Base-by-base conservation (phyloP, 2,888 invertebrate species). In the Lochmaea capreae region DNA sequence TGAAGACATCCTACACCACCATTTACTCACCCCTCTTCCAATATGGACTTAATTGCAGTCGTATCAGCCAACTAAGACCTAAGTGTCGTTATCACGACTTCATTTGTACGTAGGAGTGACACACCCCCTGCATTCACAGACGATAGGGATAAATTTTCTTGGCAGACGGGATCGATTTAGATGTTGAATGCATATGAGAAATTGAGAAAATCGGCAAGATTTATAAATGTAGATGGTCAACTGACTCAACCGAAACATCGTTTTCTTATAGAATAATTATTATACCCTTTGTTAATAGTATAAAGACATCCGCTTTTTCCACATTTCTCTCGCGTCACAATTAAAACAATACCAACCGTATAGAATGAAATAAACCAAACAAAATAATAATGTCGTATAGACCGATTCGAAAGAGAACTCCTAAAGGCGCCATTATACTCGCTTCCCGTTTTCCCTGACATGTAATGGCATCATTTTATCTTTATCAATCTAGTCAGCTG, bases 401-500 rank as follows among this genome's bases (percentile, higher is more conserved):
- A 33, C 59, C 59, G 59, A 59, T 59, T 59, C 59, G 67, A 67
- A 67, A 59, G 42, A 67, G 33, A 39, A 67, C 42, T 67, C 67
- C 67, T 67, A 5, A 42, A 58, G 46, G 59, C 58, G 67, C 59
- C 46, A 67, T 67, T 67, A 67, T 43, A 39, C 43, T 67, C 57
- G 43, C 46, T 67, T 67, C 46, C 59, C 12, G 43, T 16, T 42
- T 33, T 46, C 46, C 46, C 46, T 14, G 59, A 59, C 46, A 67
- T 58, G 22, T 67, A 67, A 67, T 67, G 67, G 58, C 26, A 46
- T 58, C 67, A 14, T 67, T 67, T 67, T 67, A 67, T 67, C 67
- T 67, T 67, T 67, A 67, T 67, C 67, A 67, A 67, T 67, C 67
- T 59, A 59, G 67, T 58, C 8, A 58, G 67, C 52, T 59, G 58